Conservation (phyloP, 2,888 invertebrate species). For the Sussaba pulchella region DNA sequence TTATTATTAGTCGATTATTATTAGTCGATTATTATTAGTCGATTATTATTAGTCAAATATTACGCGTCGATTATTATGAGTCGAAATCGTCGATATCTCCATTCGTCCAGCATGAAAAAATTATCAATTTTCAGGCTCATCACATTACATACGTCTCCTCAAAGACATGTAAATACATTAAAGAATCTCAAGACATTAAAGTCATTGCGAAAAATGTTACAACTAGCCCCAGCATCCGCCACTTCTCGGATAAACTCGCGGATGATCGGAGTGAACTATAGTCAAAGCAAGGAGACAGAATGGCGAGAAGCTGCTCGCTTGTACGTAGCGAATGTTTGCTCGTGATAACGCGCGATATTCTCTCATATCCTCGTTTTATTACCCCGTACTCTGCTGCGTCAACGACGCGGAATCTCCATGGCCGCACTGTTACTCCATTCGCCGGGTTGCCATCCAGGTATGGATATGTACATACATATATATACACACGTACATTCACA, state of each 20-base stretch:
- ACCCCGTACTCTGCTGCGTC: slow-evolving; percentile 20
- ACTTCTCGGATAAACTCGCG: slow-evolving; percentile 12
- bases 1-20: no score
- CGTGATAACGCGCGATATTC: slow-evolving; percentile 56
- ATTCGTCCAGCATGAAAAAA: no score
- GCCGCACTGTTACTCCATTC: not conserved
- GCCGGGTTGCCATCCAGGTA: slow-evolving; percentile 6
- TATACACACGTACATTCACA: not conserved
- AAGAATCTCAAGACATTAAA: no score
- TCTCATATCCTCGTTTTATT: slow-evolving; percentile 58
- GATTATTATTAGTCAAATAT: no score
- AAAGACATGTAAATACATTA: no score
- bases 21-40: no score
- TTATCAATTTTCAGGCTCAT: no score
- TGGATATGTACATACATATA: not conserved
- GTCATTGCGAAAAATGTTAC: no score
- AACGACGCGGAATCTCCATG: slow-evolving; percentile 54
- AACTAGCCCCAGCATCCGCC: no score
- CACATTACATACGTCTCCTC: no score
- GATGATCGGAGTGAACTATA: slow-evolving; percentile 13
- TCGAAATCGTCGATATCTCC: no score
- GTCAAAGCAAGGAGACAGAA: slow-evolving; percentile 14
- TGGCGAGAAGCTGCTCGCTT: slow-evolving; percentile 20
- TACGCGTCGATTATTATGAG: no score
- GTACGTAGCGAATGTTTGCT: slow-evolving; percentile 58